Evolutionary conservation across 2,888 invertebrate species (phyloP).

Genomic region (Ormyrus pomaceus): DNA sequence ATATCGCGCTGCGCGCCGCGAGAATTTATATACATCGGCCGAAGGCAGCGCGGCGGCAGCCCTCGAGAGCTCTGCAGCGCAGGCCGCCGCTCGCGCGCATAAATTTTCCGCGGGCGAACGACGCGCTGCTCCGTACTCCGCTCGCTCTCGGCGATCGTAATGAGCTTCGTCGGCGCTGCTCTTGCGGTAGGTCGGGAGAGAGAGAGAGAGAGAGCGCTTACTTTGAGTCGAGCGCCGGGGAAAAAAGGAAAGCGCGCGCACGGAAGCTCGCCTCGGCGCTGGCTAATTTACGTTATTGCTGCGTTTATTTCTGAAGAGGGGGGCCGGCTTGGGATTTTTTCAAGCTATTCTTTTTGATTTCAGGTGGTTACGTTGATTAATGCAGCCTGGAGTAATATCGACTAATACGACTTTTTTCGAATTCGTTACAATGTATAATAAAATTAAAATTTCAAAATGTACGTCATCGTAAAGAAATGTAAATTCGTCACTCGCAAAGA

Average conservation of each 20-base stretch:
- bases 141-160: constrained; percentile 27
- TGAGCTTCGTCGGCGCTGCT: constrained; percentile 34
- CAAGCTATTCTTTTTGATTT: too few species aligned
- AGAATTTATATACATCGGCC: constrained; percentile 28
- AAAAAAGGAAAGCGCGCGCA: neutral
- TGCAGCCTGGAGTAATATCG: too few species aligned
- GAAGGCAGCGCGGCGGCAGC: too few species aligned
- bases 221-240: too few species aligned
- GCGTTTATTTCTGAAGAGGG: constrained; percentile 31
- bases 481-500: too few species aligned
- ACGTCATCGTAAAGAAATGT: too few species aligned
- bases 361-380: too few species aligned
- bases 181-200: constrained; percentile 1
- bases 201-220: too few species aligned
- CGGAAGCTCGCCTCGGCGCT: constrained; percentile 1
- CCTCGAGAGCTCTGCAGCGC: neutral
- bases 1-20: constrained; percentile 12
- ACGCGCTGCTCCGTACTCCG: too few species aligned
- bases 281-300: constrained; percentile 34
- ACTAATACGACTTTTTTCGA: too few species aligned
- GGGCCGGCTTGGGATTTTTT: neutral
- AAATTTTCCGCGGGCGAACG: constrained; percentile 40
- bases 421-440: too few species aligned
- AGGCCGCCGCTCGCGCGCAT: constrained; percentile 7
- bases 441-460: too few species aligned